A percentile compares a stretch with the other conserved stretches of the same genome.
These are phyloP conservation scores for Bombus waltoni DNA, from an alignment of 1,140 invertebrate genomes.

Conservation along the genomic window DNA sequence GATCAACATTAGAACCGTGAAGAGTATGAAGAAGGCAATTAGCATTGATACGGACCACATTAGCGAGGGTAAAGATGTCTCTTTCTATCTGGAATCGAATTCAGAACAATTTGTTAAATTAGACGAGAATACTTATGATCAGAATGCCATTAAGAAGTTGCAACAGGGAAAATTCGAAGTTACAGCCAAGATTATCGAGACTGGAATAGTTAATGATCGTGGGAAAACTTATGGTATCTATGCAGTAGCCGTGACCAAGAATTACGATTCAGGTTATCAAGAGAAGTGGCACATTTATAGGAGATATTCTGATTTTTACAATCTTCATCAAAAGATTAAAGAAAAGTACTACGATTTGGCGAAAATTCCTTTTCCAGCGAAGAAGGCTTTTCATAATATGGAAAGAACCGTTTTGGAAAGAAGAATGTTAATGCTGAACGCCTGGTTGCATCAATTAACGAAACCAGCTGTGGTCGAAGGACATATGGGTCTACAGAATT, in stretches of 20 bases:
- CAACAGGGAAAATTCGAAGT: constrained; percentile 85
- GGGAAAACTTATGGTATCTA: constrained; percentile 95
- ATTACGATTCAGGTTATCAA: constrained; percentile 86
- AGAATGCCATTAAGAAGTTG: constrained; percentile 82
- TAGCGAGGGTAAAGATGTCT: constrained; percentile 66
- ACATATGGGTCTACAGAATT: constrained; percentile 86
- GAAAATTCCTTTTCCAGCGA: constrained; percentile 93
- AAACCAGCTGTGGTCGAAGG: constrained; percentile 85
- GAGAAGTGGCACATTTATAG: constrained; percentile 92
- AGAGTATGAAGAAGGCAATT: constrained; percentile 57
- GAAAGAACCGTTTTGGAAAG: constrained; percentile 93
- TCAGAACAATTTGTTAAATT: constrained; percentile 72
- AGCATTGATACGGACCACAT: constrained; percentile 69
- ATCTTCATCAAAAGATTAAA: constrained; percentile 91
- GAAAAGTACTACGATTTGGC: constrained; percentile 91
- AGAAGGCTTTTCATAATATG: constrained; percentile 97
- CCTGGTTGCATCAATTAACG: constrained; percentile 90
- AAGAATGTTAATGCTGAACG: constrained; percentile 92
- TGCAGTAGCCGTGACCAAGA: constrained; percentile 90
- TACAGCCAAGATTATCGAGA: constrained; percentile 88
- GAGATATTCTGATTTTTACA: constrained; percentile 96
- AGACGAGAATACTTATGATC: constrained; percentile 73
- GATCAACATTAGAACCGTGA: constrained; percentile 42
- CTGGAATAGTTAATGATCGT: constrained; percentile 89
- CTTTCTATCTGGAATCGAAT: constrained; percentile 72